Evolutionary conservation across 2,113 vertebrate genomes (phyloP).

Genomic region (Bothrops jararaca): DNA sequence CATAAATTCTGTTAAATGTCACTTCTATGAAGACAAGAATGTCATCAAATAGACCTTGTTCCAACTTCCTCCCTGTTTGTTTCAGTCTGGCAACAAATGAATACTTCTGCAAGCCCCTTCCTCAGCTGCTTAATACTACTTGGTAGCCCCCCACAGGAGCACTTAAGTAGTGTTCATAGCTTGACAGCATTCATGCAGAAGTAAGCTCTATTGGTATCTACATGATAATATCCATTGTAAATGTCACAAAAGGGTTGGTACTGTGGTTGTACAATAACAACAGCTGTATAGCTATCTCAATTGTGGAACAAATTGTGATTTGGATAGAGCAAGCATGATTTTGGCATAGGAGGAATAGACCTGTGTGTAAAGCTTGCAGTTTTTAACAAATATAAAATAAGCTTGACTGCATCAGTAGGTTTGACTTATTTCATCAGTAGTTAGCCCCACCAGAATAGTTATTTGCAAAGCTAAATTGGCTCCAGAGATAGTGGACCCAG

Average conservation of each 20-base stretch:
- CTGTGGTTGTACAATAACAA: background rate
- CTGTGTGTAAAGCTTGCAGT: background rate
- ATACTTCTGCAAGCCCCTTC: background rate
- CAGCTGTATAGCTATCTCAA: background rate
- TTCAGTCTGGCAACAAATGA: constrained; percentile 3
- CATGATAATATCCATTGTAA: background rate
- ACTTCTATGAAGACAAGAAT: background rate
- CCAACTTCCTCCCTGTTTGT: constrained; percentile 40
- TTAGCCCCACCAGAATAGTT: background rate
- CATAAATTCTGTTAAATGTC: background rate
- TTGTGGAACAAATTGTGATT: background rate
- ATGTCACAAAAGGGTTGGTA: background rate
- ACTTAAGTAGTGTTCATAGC: background rate
- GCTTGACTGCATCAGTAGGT: background rate
- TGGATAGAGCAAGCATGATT: background rate
- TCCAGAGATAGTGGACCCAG: background rate
- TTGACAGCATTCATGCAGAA: background rate
- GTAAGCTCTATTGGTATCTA: background rate
- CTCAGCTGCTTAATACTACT: background rate
- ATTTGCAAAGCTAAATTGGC: background rate
- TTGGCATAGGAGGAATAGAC: background rate
- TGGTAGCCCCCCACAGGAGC: background rate
- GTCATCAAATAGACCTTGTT: background rate
- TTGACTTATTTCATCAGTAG: background rate
- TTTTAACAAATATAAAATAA: background rate